Evolutionary conservation across 2,888 invertebrate species (phyloP), one percentile per base, ranked within the genome.

Genomic region (Synanthedon andrenaeformis): DNA sequence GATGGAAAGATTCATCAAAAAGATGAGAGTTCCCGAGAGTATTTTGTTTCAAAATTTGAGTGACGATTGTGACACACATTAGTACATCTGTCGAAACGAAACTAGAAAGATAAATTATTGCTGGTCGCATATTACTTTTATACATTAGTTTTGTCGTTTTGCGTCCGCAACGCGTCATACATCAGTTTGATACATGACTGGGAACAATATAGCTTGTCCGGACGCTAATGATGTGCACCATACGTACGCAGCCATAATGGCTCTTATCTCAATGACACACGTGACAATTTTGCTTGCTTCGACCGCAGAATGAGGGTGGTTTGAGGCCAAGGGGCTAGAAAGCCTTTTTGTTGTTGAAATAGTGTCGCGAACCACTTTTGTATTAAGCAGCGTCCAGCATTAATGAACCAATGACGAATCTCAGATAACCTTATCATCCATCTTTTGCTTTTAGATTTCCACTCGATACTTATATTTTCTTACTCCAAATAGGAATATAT

Each of bases 121-220:
- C 45, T 45, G 14, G n/a, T 45, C 45, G 14, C 45, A 45, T 45
- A 45, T 45, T 45, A 45, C 45, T 45, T 45, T 45, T 45, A 6
- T 45, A 45, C 45, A 45, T 45, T 6, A 45, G 45, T n/a, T 45
- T 45, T 45, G 49, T 49, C 23, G 49, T 19, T 17, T 49, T 12
- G 49, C 23, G 51, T 48, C 51, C 51, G 48, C 49, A 41, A 50
- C 23, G 41, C 48, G 53, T 55, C 55, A 53, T 55, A 52, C 19
- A 53, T 55, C 55, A 55, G 52, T 51, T 48, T 55, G 55, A 55
- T 55, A 52, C 55, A 55, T 45, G 51, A 45, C 49, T 51, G 51
- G 35, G 28, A 50, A 52, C 54, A 52, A 55, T 53, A 55, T 53
- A 52, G 50, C 52, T 55, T 48, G 14, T 50, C 35, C 51, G 55